These are phyloP conservation scores for Hydrolagus affinis DNA, from an alignment of 2,113 vertebrate species.

Conservation along the genomic window DNA sequence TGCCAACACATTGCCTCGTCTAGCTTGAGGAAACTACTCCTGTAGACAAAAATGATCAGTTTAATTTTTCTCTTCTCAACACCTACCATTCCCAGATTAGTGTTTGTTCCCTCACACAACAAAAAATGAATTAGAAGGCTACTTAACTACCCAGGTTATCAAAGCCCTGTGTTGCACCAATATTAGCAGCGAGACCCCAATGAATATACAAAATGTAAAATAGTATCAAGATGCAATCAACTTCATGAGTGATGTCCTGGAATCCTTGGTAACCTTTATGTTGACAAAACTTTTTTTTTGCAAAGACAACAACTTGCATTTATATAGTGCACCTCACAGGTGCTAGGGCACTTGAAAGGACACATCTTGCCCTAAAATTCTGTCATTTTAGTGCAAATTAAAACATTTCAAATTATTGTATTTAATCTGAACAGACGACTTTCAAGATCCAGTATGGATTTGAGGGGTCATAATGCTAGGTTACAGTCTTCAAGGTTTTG, in stretches of 20 bases:
- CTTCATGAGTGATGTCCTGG: background rate
- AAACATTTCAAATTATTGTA: background rate
- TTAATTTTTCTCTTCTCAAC: background rate
- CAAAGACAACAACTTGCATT: too few relatives aligned
- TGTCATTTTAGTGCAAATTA: background rate
- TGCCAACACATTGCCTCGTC: background rate
- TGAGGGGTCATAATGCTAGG: background rate
- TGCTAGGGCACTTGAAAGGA: too few relatives aligned
- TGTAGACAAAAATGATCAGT: background rate
- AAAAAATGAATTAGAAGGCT: constrained; percentile 30
- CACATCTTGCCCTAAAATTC: background rate
- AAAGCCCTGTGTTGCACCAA: background rate
- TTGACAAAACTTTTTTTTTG: background rate
- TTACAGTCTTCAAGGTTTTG: background rate
- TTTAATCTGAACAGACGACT: background rate
- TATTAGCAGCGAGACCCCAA: background rate
- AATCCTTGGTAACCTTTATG: background rate
- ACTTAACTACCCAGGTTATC: constrained; percentile 32
- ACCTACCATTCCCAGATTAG: constrained; percentile 38
- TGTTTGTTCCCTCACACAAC: constrained; percentile 33
- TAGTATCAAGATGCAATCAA: background rate
- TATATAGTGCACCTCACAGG: too few relatives aligned
- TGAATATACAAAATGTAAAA: background rate
- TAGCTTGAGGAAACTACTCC: background rate
- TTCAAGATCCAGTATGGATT: background rate